phyloP scores from a whole-genome alignment of 1,140 invertebrate species.

The Meloidogyne exigua region DNA sequence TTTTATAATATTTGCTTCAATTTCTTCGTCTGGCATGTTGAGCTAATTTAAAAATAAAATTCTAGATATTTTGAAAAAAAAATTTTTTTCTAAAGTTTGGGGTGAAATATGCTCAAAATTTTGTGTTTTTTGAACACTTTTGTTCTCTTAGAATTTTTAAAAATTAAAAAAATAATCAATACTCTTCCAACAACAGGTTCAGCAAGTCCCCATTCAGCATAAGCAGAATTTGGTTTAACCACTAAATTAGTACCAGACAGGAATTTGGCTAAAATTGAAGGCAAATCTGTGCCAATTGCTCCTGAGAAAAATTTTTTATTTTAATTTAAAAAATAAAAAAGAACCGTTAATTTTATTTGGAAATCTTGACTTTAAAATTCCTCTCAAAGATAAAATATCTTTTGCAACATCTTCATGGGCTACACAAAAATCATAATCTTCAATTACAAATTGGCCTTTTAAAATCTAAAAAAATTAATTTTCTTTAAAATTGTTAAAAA shows the following conservation, averaged over 20 bases:
- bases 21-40: constrained; percentile 53
- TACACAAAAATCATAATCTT: constrained; percentile 63
- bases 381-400: constrained; percentile 53
- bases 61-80: neutral
- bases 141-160: too few relatives aligned
- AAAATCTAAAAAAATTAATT: constrained; percentile 45
- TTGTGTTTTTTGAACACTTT: neutral
- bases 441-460: constrained; percentile 59
- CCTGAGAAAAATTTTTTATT: constrained; percentile 37
- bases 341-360: constrained; percentile 56
- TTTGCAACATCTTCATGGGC: constrained; percentile 56
- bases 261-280: constrained; percentile 52
- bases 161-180: constrained; percentile 17
- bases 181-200: constrained; percentile 57
- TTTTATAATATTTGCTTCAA: constrained; percentile 55
- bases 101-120: too few relatives aligned
- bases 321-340: constrained; percentile 27
- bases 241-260: constrained; percentile 55
- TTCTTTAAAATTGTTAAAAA: too few relatives aligned
- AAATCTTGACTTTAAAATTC: constrained; percentile 56
- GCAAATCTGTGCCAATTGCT: constrained; percentile 54
- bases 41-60: constrained; percentile 48
- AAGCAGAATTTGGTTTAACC: constrained; percentile 56
- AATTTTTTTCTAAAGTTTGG: too few relatives aligned
- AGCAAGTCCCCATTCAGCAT: constrained; percentile 55